These are phyloP conservation scores for Athripsodes cinereus DNA, from an alignment of 2,888 invertebrate species.

Conservation along the genomic window DNA sequence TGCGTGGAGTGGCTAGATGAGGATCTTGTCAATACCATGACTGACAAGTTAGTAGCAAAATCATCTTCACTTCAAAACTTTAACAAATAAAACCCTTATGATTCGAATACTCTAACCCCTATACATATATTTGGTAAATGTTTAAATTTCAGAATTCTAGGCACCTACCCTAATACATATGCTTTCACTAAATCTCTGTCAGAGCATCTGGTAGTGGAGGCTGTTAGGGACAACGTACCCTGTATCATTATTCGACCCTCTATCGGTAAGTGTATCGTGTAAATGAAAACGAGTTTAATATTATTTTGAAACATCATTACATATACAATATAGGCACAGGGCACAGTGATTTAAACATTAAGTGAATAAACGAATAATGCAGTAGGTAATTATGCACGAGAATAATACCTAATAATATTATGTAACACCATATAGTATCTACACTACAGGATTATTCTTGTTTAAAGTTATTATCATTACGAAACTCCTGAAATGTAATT, in stretches of 20 bases:
- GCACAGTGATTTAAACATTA: no score
- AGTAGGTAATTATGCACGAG: no score
- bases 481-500: no score
- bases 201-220: constrained; percentile 75
- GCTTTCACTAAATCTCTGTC: constrained; percentile 91
- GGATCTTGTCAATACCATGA: constrained; percentile 58
- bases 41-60: constrained; percentile 45
- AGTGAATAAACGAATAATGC: no score
- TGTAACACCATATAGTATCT: no score
- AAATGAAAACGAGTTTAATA: no score
- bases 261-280: constrained; percentile 55
- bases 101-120: not conserved
- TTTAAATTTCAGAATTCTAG: constrained; percentile 52
- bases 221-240: constrained; percentile 65
- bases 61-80: not conserved
- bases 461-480: no score
- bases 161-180: constrained; percentile 84
- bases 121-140: not conserved
- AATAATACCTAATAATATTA: no score
- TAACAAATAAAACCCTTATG: not conserved
- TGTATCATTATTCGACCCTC: constrained; percentile 79
- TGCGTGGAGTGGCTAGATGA: constrained; percentile 75
- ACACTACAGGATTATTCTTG: no score
- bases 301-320: no score
- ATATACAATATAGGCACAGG: no score